phyloP scores from a whole-genome alignment of 2,113 vertebrate genomes.

The Caracal caracal region DNA sequence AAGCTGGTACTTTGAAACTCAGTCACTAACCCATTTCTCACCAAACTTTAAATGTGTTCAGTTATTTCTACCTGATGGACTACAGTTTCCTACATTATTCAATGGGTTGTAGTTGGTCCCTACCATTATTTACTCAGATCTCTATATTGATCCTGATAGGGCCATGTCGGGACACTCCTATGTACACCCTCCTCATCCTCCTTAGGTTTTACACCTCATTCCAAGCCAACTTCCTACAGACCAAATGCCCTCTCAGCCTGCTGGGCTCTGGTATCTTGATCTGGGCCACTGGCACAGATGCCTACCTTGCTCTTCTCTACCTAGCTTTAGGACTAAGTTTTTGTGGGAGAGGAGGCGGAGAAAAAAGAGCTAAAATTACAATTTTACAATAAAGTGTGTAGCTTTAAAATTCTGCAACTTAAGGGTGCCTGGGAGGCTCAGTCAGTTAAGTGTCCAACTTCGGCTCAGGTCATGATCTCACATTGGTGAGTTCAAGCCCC shows the following conservation, averaged over 20 bases:
- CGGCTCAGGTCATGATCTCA: too few species aligned
- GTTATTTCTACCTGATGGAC: neutral
- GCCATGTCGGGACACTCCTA: neutral
- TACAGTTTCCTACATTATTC: neutral
- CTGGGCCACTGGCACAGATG: neutral
- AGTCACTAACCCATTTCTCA: neutral
- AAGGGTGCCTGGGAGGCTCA: too few species aligned
- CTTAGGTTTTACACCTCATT: neutral
- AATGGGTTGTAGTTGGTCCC: neutral
- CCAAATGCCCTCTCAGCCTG: neutral
- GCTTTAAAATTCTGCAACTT: conserved; percentile 6
- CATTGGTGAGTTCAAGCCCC: too few species aligned
- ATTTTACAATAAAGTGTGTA: neutral
- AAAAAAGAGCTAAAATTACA: neutral
- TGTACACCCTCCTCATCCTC: neutral
- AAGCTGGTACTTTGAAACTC: neutral
- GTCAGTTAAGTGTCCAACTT: too few species aligned
- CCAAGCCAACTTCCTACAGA: neutral
- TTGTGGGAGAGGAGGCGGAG: neutral
- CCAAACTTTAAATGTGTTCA: neutral
- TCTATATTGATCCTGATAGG: neutral
- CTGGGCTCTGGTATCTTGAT: too few species aligned
- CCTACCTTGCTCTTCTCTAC: neutral
- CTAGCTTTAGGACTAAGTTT: neutral
- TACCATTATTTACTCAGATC: neutral